These are phyloP conservation scores for Danio jaintianensis DNA, from an alignment of 2,797 vertebrate genomes.

Conservation along the genomic window DNA sequence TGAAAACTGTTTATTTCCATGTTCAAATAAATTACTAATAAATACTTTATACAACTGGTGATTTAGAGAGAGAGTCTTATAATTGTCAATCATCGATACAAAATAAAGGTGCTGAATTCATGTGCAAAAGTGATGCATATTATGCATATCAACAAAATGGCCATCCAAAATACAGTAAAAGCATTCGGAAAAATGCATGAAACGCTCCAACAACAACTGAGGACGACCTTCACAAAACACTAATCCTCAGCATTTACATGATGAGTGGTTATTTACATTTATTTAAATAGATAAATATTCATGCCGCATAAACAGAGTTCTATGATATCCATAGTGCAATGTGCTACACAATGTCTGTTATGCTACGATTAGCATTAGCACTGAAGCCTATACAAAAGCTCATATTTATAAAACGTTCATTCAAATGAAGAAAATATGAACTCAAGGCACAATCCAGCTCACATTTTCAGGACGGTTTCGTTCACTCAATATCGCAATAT, in stretches of 20 bases:
- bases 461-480: conserved; percentile 13
- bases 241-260: conserved; percentile 4
- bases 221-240: background rate
- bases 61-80: background rate
- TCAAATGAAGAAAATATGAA: background rate
- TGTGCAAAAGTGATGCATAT: conserved; percentile 32
- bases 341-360: conserved; percentile 11
- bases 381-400: conserved; percentile 19
- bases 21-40: conserved; percentile 1
- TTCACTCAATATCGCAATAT: background rate
- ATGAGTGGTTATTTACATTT: conserved; percentile 4
- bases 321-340: conserved; percentile 21
- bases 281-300: conserved; percentile 21
- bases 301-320: conserved; percentile 1
- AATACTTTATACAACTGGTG: conserved; percentile 5
- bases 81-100: background rate
- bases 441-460: conserved; percentile 36
- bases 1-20: conserved; percentile 20
- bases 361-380: background rate
- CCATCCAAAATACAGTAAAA: conserved; percentile 10
- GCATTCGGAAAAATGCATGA: conserved; percentile 4
- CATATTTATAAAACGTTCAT: conserved; percentile 41
- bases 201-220: background rate
- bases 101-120: conserved; percentile 17
- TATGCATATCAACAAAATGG: conserved; percentile 1